These are phyloP conservation scores for Tragelaphus eurycerus DNA, from an alignment of 2,797 vertebrate species.

Conservation along the genomic window DNA sequence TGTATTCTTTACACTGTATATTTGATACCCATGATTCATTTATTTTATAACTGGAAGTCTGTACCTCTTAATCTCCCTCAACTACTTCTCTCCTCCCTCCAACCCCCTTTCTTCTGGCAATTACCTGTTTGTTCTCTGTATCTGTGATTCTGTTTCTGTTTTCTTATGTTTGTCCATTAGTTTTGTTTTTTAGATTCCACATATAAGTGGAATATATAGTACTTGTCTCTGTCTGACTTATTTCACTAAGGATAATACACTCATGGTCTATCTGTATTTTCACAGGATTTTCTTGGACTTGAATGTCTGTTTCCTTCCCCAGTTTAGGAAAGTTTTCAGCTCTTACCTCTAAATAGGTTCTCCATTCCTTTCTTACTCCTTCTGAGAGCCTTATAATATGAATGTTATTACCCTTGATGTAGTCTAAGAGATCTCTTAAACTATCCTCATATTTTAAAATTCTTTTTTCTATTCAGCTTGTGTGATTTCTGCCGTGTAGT, in stretches of 20 bases:
- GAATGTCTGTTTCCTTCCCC: neutral
- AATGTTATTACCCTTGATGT: neutral
- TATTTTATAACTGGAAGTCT: neutral
- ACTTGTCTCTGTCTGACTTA: neutral
- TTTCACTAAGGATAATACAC: neutral
- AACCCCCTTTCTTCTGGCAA: neutral
- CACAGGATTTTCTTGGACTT: neutral
- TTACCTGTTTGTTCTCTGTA: neutral
- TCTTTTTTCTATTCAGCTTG: neutral
- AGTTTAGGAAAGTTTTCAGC: neutral
- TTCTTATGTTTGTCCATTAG: neutral
- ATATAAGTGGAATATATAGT: neutral
- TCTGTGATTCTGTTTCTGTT: neutral
- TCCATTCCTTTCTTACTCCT: neutral
- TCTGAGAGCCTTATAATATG: neutral
- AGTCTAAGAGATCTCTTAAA: neutral
- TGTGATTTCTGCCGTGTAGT: neutral
- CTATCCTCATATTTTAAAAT: neutral
- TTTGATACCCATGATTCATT: neutral
- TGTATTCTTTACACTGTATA: neutral
- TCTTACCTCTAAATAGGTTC: neutral
- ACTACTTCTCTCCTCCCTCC: neutral
- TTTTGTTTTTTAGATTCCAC: neutral
- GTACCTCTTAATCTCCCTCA: neutral
- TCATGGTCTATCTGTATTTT: neutral